phyloP scores from a whole-genome alignment of 2,797 vertebrate genomes.

The Xiphorhynchus erythropygius region DNA sequence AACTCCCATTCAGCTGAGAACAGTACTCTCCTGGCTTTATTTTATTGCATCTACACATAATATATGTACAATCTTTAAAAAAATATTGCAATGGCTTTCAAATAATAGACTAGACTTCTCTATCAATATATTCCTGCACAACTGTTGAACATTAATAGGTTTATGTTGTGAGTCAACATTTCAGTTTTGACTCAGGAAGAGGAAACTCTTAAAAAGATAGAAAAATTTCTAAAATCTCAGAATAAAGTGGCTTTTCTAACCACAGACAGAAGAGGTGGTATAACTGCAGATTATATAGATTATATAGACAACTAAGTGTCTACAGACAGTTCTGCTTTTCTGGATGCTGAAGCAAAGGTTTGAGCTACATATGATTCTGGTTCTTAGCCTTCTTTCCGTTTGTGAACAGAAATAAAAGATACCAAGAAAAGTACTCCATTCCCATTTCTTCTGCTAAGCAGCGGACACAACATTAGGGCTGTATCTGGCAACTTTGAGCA shows the following conservation, averaged over 20 bases:
- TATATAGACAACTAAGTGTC: neutral
- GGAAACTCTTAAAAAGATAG: neutral
- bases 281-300: neutral
- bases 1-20: neutral
- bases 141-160: neutral
- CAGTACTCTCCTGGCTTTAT: neutral
- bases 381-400: neutral
- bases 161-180: neutral
- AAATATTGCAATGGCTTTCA: neutral
- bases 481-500: neutral
- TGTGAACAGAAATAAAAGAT: neutral
- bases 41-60: neutral
- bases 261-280: neutral
- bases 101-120: neutral
- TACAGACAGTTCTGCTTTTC: neutral
- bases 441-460: neutral
- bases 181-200: neutral
- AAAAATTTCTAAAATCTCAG: neutral
- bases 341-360: slow-evolving; percentile 38
- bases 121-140: neutral
- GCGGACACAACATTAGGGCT: neutral
- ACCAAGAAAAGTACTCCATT: neutral
- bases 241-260: neutral
- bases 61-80: neutral
- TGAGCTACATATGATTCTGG: neutral